Evolutionary conservation across 2,797 vertebrate species (phyloP).

Genomic region (Chaetodon trifasciatus): DNA sequence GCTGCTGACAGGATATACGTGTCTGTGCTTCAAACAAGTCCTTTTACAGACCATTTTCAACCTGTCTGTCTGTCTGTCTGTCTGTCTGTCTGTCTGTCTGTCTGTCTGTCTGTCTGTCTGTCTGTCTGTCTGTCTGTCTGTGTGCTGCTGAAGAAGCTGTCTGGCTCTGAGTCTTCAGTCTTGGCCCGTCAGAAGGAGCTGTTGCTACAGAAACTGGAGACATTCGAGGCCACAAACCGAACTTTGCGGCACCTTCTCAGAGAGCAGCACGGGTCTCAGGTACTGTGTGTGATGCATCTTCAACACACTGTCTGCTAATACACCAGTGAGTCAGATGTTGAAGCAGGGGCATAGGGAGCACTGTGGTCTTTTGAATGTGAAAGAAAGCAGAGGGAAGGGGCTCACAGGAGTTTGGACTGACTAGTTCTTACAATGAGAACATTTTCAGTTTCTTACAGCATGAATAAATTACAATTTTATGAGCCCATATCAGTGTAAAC

Average conservation of each 20-base stretch:
- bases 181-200: constrained; percentile 90
- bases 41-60: too few species aligned
- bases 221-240: constrained; percentile 91
- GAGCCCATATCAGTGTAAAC: too few species aligned
- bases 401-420: too few species aligned
- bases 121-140: too few species aligned
- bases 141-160: constrained; percentile 84
- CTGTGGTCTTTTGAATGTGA: not conserved
- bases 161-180: constrained; percentile 85
- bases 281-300: constrained; percentile 44
- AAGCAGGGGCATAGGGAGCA: not conserved
- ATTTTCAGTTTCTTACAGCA: too few species aligned
- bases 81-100: not conserved
- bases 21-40: too few species aligned
- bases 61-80: constrained; percentile 20
- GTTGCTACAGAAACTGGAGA: constrained; percentile 91
- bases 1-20: too few species aligned
- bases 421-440: too few species aligned
- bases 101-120: too few species aligned
- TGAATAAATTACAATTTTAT: too few species aligned
- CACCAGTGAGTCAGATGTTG: not conserved
- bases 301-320: not conserved
- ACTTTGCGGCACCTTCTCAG: constrained; percentile 89
- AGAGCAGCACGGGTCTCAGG: constrained; percentile 90
- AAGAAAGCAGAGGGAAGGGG: too few species aligned